Percentiles rank a stretch among this genome's conserved stretches.
Conservation (phyloP, 2,113 vertebrate genomes). For the Corvus hawaiiensis region DNA sequence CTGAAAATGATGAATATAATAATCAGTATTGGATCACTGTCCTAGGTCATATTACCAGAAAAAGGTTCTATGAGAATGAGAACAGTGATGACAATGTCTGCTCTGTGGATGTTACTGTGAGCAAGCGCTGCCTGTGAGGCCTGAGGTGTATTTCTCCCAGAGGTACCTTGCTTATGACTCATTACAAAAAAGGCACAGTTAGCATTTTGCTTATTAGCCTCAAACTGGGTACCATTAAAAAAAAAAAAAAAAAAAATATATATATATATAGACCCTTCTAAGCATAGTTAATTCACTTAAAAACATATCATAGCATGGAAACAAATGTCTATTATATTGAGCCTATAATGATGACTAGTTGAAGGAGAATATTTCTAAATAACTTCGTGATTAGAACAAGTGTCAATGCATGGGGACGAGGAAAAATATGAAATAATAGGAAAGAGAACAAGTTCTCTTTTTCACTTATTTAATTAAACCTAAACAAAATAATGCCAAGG, state of each 20-base stretch:
- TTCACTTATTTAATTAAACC: not conserved
- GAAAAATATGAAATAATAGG: not conserved
- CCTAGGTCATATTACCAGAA: not conserved
- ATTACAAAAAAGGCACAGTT: not conserved
- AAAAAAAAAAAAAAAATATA: not conserved
- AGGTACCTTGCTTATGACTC: not conserved
- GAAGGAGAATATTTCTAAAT: not conserved
- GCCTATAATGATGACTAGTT: not conserved
- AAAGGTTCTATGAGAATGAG: not conserved
- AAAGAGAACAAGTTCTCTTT: not conserved
- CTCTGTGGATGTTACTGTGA: accelerated
- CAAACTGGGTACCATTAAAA: not conserved
- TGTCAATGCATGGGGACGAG: not conserved
- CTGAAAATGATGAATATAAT: not conserved
- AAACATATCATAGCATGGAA: not conserved
- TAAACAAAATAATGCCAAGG: not conserved
- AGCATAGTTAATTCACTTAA: not conserved
- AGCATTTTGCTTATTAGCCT: not conserved
- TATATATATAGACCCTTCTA: not conserved
- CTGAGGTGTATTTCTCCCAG: not conserved
- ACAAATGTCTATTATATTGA: not conserved
- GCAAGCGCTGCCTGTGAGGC: not conserved
- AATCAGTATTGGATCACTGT: not conserved
- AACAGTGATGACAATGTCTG: not conserved
- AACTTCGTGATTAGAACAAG: not conserved